Evolutionary conservation across 1,140 invertebrate genomes (phyloP), one percentile per base, ranked within the genome.

Genomic region (Eueides isabella): DNA sequence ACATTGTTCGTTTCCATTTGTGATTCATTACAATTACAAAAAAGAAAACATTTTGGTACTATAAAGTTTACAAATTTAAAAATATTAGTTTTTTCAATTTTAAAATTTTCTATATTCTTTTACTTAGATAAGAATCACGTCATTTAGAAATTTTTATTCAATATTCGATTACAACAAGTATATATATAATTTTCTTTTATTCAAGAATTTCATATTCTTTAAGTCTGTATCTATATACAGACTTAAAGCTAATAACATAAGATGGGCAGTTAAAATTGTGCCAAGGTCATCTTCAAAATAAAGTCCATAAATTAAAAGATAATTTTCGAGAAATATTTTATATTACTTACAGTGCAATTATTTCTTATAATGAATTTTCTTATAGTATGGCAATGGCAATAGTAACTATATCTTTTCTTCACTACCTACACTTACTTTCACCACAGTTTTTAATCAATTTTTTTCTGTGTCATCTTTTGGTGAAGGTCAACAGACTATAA

Each of bases 401-500:
- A 26, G 48, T 55, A 12, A 55, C 48, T 55, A 7, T 55, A 55
- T 23, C 26, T 19, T 55, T 55, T 55, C 48, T 26, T 55, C 48
- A 55, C 48, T 11, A 55, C 9, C 48, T 11, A 55, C 7, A 23
- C 48, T 55, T 55, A 55, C 48, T 55, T 55, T 55, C 48, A 55
- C 48, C 48, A 26, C 23, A 12, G 41, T 55, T 55, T 55, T 23
- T 55, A 55, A 55, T 55, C 48, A 55, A 55, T 55, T n/a, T 9
- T 55, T 44, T 55, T 55, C 26, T 55, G 48, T 55, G 48, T 55
- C 48, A 55, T 26, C 48, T 6, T 55, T 55, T 26, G 26, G 48
- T 55, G 48, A 55, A 55, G 48, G 48, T 55, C 48, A 55, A 55
- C 48, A 55, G 48, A 55, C 48, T 55, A 55, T 55, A 55, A 55